Base-by-base conservation (phyloP, 2,888 invertebrate species). In the Agonopterix arenella region DNA sequence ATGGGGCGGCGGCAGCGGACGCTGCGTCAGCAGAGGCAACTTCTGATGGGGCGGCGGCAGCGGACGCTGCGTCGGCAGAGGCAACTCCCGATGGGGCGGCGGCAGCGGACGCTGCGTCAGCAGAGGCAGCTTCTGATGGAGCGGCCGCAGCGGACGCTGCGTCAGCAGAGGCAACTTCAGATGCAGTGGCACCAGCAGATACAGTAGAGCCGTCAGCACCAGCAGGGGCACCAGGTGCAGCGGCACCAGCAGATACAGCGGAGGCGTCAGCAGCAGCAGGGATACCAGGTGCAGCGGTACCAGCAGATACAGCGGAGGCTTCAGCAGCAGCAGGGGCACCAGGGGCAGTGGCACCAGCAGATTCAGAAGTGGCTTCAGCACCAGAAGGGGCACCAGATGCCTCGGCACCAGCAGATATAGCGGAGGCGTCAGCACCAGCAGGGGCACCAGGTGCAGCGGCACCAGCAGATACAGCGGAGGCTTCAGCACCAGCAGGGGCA, bases 351-450 rank as follows among this genome's bases (percentile, higher is more conserved):
- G 28, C 28, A 28, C 28, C 28, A 28, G 7, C 28, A 28, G 28
- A 28, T 28, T 5, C 28, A 28, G 28, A 5, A 1, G 28, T 5
- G 28, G 28, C 28, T 0, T 28, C 28, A 28, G 28, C 28, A 28
- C 28, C 28, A 28, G 28, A 5, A 28, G 28, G 28, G 7, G 28
- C 28, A 28, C 28, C 28, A 28, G 28, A 4, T 28, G 47, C 48
- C 36, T 46, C 38, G 8, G 47, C 45, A 1, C 44, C 49, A 40
- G 51, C 36, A 40, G 47, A 46, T 11, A 43, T 40, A 28, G 44
- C 42, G 38, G 66, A 65, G 53, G 9, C 47, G 16, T 53, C 49
- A 2, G 44, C 41, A 8, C 50, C 52, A 45, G 51, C 36, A 11
- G 10, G n/a, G n/a, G n/a, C n/a, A n/a, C n/a, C n/a, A 18, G 50